Conservation (phyloP, 2,888 invertebrate genomes). For the Xestia xanthographa region DNA sequence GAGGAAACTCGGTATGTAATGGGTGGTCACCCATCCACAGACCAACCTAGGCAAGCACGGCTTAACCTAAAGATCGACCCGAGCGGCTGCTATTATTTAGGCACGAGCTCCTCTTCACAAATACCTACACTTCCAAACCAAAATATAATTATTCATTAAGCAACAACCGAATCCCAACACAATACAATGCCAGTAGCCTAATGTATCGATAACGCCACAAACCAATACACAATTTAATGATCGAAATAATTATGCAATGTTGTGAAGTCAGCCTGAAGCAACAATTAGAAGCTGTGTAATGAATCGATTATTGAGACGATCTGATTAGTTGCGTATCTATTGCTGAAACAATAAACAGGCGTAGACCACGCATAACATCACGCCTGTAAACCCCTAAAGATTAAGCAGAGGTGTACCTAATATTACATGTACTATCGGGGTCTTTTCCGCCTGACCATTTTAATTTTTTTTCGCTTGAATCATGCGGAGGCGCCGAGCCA, state of each 20-base stretch:
- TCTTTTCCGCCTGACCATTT: too few species aligned
- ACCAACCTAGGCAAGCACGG: too few species aligned
- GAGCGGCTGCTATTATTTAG: too few species aligned
- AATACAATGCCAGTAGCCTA: neutral
- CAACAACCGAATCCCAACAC: neutral
- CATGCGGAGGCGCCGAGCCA: too few species aligned
- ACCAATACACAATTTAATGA: conserved; percentile 36
- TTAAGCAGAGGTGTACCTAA: too few species aligned
- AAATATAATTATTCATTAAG: neutral
- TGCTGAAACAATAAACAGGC: conserved; percentile 17
- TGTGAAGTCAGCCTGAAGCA: conserved; percentile 23
- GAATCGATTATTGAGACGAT: conserved; percentile 16
- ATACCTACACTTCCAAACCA: neutral
- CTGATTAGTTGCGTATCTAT: conserved; percentile 10
- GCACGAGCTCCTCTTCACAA: too few species aligned
- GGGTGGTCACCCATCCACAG: too few species aligned
- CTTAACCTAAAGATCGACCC: too few species aligned
- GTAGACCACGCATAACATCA: neutral
- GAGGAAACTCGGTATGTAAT: too few species aligned
- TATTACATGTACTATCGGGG: too few species aligned
- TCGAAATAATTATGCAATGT: conserved; percentile 39
- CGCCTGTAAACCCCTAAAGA: neutral
- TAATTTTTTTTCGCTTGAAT: too few species aligned
- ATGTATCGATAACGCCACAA: conserved; percentile 10
- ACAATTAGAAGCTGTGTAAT: conserved; percentile 39